Percentiles rank a stretch among this genome's conserved stretches.
These are phyloP conservation scores for Sweltsa coloradensis DNA, from an alignment of 1,140 invertebrate species.

Conservation along the genomic window DNA sequence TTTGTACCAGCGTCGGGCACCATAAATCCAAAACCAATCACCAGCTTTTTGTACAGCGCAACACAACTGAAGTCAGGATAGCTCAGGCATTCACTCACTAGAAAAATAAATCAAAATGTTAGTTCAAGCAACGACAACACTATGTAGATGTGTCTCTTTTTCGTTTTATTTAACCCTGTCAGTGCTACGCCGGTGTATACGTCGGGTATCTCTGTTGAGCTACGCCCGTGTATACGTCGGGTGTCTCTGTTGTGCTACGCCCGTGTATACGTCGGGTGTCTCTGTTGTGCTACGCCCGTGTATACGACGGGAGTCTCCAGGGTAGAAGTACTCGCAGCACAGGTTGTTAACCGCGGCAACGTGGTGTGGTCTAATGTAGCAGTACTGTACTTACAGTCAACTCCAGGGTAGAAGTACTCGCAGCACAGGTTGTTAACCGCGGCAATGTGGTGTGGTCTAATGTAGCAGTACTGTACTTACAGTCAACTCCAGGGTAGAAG, in stretches of 20 bases:
- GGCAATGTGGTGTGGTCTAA: slow-evolving; percentile 75
- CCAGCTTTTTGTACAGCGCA: slow-evolving; percentile 67
- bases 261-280: neutral
- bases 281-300: neutral
- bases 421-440: slow-evolving; percentile 71
- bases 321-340: slow-evolving; percentile 77
- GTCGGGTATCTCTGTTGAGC: neutral
- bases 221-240: neutral
- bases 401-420: slow-evolving; percentile 81
- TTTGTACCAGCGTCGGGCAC: slow-evolving; percentile 72
- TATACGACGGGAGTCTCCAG: slow-evolving; percentile 33
- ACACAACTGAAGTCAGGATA: slow-evolving; percentile 90
- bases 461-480: slow-evolving; percentile 76
- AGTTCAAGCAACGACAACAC: slow-evolving; percentile 2
- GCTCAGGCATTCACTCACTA: slow-evolving; percentile 77
- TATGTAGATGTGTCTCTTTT: neutral
- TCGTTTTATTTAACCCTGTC: neutral
- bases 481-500: slow-evolving; percentile 86
- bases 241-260: neutral
- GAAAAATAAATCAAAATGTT: slow-evolving; percentile 23
- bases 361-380: slow-evolving; percentile 72
- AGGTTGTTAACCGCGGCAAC: slow-evolving; percentile 75
- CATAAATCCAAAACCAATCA: slow-evolving; percentile 79
- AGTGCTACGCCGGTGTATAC: neutral
- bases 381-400: slow-evolving; percentile 60